phyloP scores from a whole-genome alignment of 2,888 invertebrate species.

The Noctuana brunneofusca region DNA sequence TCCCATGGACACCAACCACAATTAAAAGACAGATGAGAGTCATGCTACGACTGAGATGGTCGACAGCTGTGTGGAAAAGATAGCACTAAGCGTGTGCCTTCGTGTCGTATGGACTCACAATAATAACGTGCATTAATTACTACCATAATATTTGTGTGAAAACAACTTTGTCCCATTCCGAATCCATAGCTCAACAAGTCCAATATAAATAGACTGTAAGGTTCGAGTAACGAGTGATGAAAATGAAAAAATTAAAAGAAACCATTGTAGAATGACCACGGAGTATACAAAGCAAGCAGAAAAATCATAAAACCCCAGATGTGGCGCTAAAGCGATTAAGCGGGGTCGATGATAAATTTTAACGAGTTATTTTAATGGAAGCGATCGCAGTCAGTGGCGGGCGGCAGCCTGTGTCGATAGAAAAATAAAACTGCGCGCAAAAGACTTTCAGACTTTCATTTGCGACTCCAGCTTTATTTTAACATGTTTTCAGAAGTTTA shows the following conservation, averaged over 20 bases:
- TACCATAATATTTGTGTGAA: no score
- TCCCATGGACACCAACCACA: no score
- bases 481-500: slow-evolving; percentile 47
- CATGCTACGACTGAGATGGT: no score
- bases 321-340: slow-evolving; percentile 82
- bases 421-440: slow-evolving; percentile 78
- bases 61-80: no score
- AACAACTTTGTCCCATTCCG: not conserved
- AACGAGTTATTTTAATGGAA: slow-evolving; percentile 83
- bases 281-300: slow-evolving; percentile 78
- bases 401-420: slow-evolving; percentile 76
- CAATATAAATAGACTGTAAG: not conserved
- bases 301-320: slow-evolving; percentile 83
- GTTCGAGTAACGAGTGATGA: slow-evolving; percentile 4
- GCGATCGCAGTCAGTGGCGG: slow-evolving; percentile 81
- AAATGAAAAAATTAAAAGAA: slow-evolving; percentile 43
- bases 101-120: no score
- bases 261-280: slow-evolving; percentile 77
- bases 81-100: no score
- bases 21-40: no score
- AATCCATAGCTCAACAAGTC: not conserved
- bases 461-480: slow-evolving; percentile 42
- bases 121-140: no score
- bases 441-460: slow-evolving; percentile 58
- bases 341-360: slow-evolving; percentile 83